Evolutionary conservation across 2,888 invertebrate genomes (phyloP), one percentile per base, ranked within the genome.

Genomic region (Celastrina argiolus): DNA sequence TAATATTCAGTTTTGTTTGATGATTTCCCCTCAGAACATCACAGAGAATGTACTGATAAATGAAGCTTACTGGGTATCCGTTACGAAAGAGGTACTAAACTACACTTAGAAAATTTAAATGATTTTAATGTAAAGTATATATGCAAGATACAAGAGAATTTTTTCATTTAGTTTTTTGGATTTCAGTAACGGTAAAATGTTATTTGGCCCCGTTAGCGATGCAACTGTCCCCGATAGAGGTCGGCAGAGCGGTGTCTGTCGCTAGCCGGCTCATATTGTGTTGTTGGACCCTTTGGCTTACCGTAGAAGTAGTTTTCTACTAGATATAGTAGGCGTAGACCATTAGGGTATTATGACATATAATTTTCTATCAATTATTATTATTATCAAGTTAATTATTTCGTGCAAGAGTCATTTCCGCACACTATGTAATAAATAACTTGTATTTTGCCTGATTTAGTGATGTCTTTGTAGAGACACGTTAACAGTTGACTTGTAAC

Each of bases 41-140:
- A 97, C 97, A 93, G 96, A 97, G 95, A 95, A 96, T 94, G 95
- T 97, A 92, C 96, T 97, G 94, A 94, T 97, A 93, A 97, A 97
- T 94, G 97, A 97, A 94, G 96, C 96, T 87, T 95, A 95, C 93
- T 97, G 97, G 97, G 96, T 96, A 92, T 94, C 95, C 92, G 94
- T 96, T 92, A 96, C 96, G 90, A 95, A 95, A 94, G 97, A 97
- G 97, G 97, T 97, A 91, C 84, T 84, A 81, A 94, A 96, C 94
- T 84, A 83, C 94, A 96, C 94, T 92, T 92, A 89, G 90, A 88
- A 84, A 88, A 83, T 90, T 90, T 90, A 90, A 87, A 90, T 87
- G 90, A 91, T 90, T 91, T 76, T 88, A 86, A 88, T 88, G 88
- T 90, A 89, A 88, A 88, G 84, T 90, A 89, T 87, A 90, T 91